Base-by-base conservation (phyloP, 2,888 invertebrate species). In the Nephrotoma appendiculata region DNA sequence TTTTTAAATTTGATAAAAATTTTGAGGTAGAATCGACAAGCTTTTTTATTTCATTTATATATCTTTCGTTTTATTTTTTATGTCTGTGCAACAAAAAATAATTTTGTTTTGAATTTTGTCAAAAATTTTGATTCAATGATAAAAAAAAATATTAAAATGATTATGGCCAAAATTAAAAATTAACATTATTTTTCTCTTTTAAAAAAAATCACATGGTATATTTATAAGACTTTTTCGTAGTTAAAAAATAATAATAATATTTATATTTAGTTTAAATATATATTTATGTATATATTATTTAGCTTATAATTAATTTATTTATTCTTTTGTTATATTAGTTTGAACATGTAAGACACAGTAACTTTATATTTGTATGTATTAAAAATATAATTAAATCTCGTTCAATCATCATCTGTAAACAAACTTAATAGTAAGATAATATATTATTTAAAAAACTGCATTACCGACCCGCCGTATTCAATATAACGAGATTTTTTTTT, bases 331-430 rank as follows among this genome's bases (percentile, higher is more conserved):
- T 31, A 71, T 71, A 71, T 71, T 71, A 71, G 31, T 71, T 71
- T 71, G 71, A 71, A 71, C 71, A 71, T 71, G 19, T 71, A 71
- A 71, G 87, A 88, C 87, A 88, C 86, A 88, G 43, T 86, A 57
- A 52, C 85, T 83, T 31, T 83, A 11, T 85, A 86, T 2, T 85
- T 41, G 57, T 71, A 71, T 71, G 31, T 71, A 5, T 71, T 71
- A 71, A 71, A 71, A 48, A 71, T 31, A 71, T 71, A 71, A 71
- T 71, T 7, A 31, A 71, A 71, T 71, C 71, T 71, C 71, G 71
- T 31, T 71, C 71, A 71, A 71, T 71, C 31, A 71, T 71, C 31
- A 71, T 6, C 31, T 31, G 1, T 31, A 71, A 71, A 7, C 19
- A 71, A 71, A 71, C 71, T 71, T 71, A 71, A 71, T 71, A 31